phyloP scores from a whole-genome alignment of 1,140 invertebrate species.

The Pseudomyrmex dendroicus region DNA sequence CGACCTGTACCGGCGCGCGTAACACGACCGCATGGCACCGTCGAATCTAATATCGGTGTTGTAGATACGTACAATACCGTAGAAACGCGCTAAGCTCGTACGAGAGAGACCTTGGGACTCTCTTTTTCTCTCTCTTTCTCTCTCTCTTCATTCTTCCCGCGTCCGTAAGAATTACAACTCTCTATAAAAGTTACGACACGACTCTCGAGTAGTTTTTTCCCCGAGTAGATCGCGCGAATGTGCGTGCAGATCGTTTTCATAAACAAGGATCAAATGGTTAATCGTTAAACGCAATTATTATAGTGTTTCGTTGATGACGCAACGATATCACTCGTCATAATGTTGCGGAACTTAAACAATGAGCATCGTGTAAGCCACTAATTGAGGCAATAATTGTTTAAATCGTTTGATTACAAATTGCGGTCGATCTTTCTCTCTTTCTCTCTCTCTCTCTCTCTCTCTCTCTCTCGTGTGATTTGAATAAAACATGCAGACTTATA shows the following conservation, averaged over 20 bases:
- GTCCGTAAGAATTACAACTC: too few relatives aligned
- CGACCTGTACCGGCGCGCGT: slow-evolving; percentile 68
- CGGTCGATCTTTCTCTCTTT: too few relatives aligned
- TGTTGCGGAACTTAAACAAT: background rate
- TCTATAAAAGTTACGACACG: too few relatives aligned
- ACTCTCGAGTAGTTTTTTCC: slow-evolving; percentile 6
- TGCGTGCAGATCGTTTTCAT: background rate
- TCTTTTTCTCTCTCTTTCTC: background rate
- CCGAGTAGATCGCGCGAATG: background rate
- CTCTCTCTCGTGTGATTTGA: slow-evolving; percentile 19
- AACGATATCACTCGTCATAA: background rate
- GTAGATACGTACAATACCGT: slow-evolving; percentile 46
- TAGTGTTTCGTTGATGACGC: background rate
- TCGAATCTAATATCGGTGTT: slow-evolving; percentile 74
- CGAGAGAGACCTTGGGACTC: background rate
- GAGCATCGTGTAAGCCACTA: background rate
- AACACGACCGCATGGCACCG: slow-evolving; percentile 73
- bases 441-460: background rate
- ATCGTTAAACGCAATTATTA: background rate
- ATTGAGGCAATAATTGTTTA: background rate
- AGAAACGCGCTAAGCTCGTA: slow-evolving; percentile 47
- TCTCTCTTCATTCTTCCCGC: too few relatives aligned
- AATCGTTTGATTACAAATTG: background rate
- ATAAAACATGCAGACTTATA: slow-evolving; percentile 18
- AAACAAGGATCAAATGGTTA: background rate